Percentiles rank a stretch among this genome's conserved stretches.
These are phyloP conservation scores for Cataglyphis cursor DNA, from an alignment of 2,888 invertebrate genomes.

Conservation along the genomic window DNA sequence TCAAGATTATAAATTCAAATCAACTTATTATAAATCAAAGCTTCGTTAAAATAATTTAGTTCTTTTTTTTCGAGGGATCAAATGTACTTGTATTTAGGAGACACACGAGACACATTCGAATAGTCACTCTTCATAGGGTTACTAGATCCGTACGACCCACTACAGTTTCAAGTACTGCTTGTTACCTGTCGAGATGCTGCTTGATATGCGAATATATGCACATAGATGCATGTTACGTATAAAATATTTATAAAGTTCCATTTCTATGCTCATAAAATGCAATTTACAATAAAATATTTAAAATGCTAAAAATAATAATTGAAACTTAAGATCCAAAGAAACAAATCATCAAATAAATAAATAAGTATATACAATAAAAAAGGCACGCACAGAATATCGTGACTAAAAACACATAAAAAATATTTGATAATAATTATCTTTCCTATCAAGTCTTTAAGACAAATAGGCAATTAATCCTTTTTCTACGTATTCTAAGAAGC, in stretches of 20 bases:
- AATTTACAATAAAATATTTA: not conserved
- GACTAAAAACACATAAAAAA: not conserved
- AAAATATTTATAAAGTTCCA: not conserved
- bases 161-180: conserved; percentile 38
- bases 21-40: not conserved
- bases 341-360: not conserved
- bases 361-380: not conserved
- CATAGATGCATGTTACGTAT: not conserved
- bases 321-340: not conserved
- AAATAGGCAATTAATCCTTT: not conserved
- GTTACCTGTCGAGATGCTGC: conserved; percentile 31
- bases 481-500: not conserved
- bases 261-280: conserved; percentile 13
- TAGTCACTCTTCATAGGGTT: conserved; percentile 22
- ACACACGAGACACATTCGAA: not conserved
- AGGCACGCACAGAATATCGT: not conserved
- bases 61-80: not conserved
- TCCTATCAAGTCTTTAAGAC: not conserved
- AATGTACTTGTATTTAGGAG: conserved; percentile 3
- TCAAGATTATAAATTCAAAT: not conserved
- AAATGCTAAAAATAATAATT: conserved; percentile 16
- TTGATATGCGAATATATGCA: conserved; percentile 3
- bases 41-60: not conserved
- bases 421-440: not conserved
- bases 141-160: conserved; percentile 21